These are phyloP conservation scores for Mormyrops attenuatus DNA, from an alignment of 2,797 vertebrate species.

Conservation along the genomic window DNA sequence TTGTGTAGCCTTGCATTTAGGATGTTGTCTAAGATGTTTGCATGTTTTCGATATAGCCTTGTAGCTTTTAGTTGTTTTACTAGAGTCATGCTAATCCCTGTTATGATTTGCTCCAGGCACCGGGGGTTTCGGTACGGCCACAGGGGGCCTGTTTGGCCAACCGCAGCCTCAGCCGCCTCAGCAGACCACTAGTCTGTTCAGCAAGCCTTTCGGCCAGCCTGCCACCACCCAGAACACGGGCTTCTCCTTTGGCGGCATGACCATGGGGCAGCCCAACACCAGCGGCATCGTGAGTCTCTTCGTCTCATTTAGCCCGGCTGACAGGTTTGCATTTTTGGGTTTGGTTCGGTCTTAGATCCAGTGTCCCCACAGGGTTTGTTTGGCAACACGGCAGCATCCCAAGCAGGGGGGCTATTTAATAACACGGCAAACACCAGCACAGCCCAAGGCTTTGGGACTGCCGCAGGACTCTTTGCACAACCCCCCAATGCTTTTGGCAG, in stretches of 20 bases:
- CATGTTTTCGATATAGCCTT: background rate
- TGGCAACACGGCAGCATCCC: slow-evolving; percentile 76
- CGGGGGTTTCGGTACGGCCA: slow-evolving; percentile 72
- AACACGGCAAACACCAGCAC: slow-evolving; percentile 78
- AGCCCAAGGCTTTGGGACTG: slow-evolving; percentile 76
- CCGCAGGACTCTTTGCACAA: slow-evolving; percentile 77
- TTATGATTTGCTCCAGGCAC: slow-evolving; percentile 15
- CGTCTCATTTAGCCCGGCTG: background rate
- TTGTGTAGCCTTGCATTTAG: background rate
- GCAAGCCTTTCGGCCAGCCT: slow-evolving; percentile 80
- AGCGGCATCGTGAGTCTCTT: slow-evolving; percentile 77
- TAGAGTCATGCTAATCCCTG: background rate
- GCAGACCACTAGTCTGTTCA: slow-evolving; percentile 71
- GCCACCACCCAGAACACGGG: slow-evolving; percentile 77
- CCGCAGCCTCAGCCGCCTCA: slow-evolving; percentile 35
- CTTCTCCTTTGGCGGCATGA: slow-evolving; percentile 83
- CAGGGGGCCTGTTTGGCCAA: slow-evolving; percentile 74
- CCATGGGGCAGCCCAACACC: slow-evolving; percentile 80
- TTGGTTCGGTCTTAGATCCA: background rate
- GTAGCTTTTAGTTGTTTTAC: background rate
- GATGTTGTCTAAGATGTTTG: background rate
- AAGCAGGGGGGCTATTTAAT: slow-evolving; percentile 78
- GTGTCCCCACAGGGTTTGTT: slow-evolving; percentile 74
- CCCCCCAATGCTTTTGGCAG: slow-evolving; percentile 75
- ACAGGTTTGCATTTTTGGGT: background rate